Evolutionary conservation across 2,888 invertebrate species (phyloP), one percentile per base, ranked within the genome.

Genomic region (Microctonus brassicae): DNA sequence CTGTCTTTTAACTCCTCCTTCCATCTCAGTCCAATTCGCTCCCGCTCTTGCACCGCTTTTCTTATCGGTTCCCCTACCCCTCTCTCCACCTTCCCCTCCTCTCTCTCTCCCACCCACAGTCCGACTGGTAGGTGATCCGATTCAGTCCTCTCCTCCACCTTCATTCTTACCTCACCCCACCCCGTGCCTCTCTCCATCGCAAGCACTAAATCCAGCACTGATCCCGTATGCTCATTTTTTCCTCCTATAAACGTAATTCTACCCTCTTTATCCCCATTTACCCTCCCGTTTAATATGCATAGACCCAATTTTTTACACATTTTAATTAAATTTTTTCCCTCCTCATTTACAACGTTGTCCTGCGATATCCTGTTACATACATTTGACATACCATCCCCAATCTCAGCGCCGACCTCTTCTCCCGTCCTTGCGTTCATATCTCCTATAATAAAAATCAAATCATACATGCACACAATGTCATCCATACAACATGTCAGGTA

Each of bases 401-500:
- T 7, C 2, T 10, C 7, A 11, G 47, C 42, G 0, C 60, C 60
- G 7, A 11, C 53, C 29, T 47, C 55, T 6, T 34, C 70, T 69
- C 13, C 72, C 69, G n/a, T n/a, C n/a, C n/a, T n/a, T n/a, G n/a
- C n/a, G 39, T 74, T 69, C 72, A 69, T 58, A 33, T 75, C 72
- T 3, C 70, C 70, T 0, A 68, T 4, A 22, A 70, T 20, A 0
- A 74, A 11, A 7, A 72, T 52, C 24, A 20, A 10, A n/a, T 68
- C 65, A 20, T 26, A 34, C 7, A 61, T 60, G 1, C 58, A 34
- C 47, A 63, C 55, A 24, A 61, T 20, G 1, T 10, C 58, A 7
- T 68, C 20, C 1, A 63, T 7, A 2, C 39, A 17, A 2, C 1
- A 11, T 24, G 39, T 58, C 11, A 74, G 4, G 17, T 69, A 58